These are phyloP conservation scores for Drosophila macrospina DNA, from an alignment of 2,888 invertebrate genomes.

Conservation along the genomic window DNA sequence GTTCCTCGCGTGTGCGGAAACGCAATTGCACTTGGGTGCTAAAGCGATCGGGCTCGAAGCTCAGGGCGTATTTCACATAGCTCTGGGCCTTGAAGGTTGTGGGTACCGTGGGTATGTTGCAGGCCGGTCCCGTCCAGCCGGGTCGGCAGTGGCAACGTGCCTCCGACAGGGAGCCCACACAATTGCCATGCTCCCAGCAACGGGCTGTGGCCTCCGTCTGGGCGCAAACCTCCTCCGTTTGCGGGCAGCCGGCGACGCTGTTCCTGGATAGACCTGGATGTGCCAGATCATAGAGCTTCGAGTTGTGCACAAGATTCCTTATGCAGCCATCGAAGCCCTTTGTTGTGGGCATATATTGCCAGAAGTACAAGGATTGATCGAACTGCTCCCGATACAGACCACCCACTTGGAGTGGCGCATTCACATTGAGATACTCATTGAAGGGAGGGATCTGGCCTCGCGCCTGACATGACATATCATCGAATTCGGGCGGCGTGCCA, in stretches of 20 bases:
- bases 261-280: constrained; percentile 95
- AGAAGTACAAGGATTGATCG: constrained; percentile 94
- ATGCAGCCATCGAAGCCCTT: constrained; percentile 98
- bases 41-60: constrained; percentile 96
- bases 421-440: constrained; percentile 97
- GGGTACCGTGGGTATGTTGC: constrained; percentile 93
- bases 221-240: constrained; percentile 96
- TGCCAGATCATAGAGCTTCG: constrained; percentile 97
- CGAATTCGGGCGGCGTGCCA: constrained; percentile 94
- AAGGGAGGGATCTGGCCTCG: constrained; percentile 96
- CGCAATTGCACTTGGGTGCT: constrained; percentile 96
- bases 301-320: constrained; percentile 97
- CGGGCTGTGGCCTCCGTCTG: constrained; percentile 93
- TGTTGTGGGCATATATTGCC: constrained; percentile 95
- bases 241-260: constrained; percentile 95
- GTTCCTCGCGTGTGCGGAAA: constrained; percentile 96
- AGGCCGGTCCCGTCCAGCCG: constrained; percentile 97
- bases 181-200: constrained; percentile 97
- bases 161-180: constrained; percentile 95
- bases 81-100: constrained; percentile 97
- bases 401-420: constrained; percentile 97
- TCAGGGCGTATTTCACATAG: constrained; percentile 98
- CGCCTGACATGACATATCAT: constrained; percentile 95
- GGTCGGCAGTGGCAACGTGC: constrained; percentile 97
- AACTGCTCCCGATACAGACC: constrained; percentile 96